Conservation (phyloP, 2,113 vertebrate species). For the Steatornis caripensis region DNA sequence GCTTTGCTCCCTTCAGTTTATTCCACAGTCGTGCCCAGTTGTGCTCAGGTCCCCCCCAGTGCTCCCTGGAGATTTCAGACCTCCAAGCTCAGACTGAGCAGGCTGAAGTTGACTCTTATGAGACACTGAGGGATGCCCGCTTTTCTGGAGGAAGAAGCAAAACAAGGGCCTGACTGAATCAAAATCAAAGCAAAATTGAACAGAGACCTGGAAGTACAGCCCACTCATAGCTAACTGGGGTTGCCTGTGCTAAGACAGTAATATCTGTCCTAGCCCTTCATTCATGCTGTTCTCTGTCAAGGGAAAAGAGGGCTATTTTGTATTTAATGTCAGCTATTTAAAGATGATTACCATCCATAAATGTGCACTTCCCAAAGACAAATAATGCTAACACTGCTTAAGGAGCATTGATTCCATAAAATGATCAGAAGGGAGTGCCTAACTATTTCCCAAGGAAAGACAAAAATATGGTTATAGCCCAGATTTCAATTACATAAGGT, state of each 20-base stretch:
- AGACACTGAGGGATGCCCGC: neutral
- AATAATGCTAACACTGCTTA: neutral
- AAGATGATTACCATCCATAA: neutral
- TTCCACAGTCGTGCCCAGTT: neutral
- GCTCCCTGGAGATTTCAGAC: neutral
- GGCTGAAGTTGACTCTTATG: neutral
- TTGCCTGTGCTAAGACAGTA: fast-evolving
- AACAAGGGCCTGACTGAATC: neutral
- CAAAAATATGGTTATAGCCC: neutral
- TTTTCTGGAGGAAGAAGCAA: neutral
- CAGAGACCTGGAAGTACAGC: too few species aligned
- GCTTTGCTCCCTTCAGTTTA: neutral
- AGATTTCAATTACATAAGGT: neutral
- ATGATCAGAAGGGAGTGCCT: neutral
- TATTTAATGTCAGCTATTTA: neutral
- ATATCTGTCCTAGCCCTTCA: neutral
- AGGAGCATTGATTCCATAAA: neutral
- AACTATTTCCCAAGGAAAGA: conserved; percentile 23
- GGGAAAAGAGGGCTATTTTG: neutral
- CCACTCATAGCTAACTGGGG: neutral
- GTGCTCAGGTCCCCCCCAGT: neutral
- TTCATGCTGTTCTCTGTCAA: neutral
- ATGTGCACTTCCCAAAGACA: conserved; percentile 9
- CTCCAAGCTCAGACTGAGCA: neutral
- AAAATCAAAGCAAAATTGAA: neutral